Evolutionary conservation across 2,888 invertebrate genomes (phyloP), one percentile per base, ranked within the genome.

Genomic region (Protonemura montana): DNA sequence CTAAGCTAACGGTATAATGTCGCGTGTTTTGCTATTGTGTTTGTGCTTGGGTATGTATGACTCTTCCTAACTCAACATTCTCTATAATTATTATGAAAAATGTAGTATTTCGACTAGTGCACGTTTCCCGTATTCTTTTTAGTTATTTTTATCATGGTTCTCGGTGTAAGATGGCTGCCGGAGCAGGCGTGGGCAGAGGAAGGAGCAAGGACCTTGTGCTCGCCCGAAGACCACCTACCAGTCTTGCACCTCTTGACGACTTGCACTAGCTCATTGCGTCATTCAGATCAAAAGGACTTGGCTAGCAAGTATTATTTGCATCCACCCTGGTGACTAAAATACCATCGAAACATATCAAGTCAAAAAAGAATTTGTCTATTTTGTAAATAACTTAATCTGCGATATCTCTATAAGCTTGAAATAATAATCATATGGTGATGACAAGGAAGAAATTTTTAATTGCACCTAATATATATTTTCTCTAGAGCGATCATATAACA

Each of bases 191-290:
- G 26, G 78, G 78, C 28, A 28, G 27, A 6, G 26, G 3, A 21
- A 25, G 78, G 78, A 78, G 78, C 78, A 78, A 78, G 13, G 78
- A 78, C 78, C 78, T 59, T 59, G 59, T 21, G 16, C 1, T 59
- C 59, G 35, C 35, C 10, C 3, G 35, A 35, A 35, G 59, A 59
- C 59, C 59, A 59, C 59, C 59, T 59, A 59, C 59, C 59, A 59
- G 59, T 59, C 59, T 59, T 21, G 16, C 59, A 59, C 59, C 59
- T 59, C 13, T 59, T n/a, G n/a, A 21, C 6, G 59, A 59, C 35
- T 10, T 35, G 59, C 16, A 21, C 13, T 59, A 21, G 16, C 59
- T 10, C 13, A 21, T 59, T 59, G 59, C 59, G 21, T 59, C 59
- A 59, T 13, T 2, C 59, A 21, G 59, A 59, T 7, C 59, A 59